Base-by-base conservation (phyloP, 1,140 invertebrate species). In the Brachionus calyciflorus region DNA sequence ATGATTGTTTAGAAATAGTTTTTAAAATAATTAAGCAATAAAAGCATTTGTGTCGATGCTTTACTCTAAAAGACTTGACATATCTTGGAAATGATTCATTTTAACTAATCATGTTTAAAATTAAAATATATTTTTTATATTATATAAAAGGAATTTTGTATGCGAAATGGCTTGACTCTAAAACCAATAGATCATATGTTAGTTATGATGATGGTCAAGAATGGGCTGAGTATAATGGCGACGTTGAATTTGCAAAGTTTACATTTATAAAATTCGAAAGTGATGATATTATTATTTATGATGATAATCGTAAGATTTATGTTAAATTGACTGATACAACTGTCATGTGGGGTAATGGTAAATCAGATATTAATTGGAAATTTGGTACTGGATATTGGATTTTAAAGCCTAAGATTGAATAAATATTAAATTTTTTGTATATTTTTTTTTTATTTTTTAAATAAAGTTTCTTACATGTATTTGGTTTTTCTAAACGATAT, bases 221-320 rank as follows among this genome's bases (percentile, higher is more conserved):
- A 5, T 60, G 55, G 55, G 37, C 30, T 14, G 55, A 60, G n/a
- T 60, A 19, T 33, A 37, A 60, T 19, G n/a, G n/a, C 9, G 30
- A 37, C 5, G 37, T 17, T 33, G 30, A 33, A 2, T 33, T 33
- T 33, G 55, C 28, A 19, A 19, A 33, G 55, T 60, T 60, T 19
- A 60, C 6, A 60, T 40, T 60, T 60, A 30, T 60, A 5, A 21
- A 37, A 9, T 60, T 33, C 17, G 55, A 17, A n/a, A 19, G 26
- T 5, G 30, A 40, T 17, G 28, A 33, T 37, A 30, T 60, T 1
- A 40, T 60, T 30, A 33, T 60, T 60, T 17, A 60, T 60, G 55
- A 60, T 40, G 55, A 60, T 33, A 60, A 37, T 7, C 24, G 55
- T n/a, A 33, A 33, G 0, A 33, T 60, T 60, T 60, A 60, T 60